Percentiles rank a stretch among this genome's conserved stretches.
Conservation (phyloP, 53 echinoderm and acorn worm genomes). For the Echinometra lucunter region DNA sequence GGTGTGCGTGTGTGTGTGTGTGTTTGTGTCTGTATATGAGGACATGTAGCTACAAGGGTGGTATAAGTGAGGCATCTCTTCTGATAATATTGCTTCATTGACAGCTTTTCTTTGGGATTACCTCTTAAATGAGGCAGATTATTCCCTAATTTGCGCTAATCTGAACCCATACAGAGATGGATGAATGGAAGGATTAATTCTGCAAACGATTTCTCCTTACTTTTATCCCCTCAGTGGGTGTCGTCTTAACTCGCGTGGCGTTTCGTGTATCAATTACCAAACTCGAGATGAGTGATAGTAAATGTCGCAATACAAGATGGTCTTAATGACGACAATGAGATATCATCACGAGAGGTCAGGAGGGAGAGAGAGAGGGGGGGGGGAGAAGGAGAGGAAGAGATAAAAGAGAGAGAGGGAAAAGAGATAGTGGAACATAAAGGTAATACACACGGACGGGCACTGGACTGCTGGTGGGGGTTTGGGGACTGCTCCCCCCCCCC, state of each 20-base stretch:
- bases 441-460: no score
- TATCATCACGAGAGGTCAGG: background rate
- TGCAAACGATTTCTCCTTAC: background rate
- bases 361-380: background rate
- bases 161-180: background rate
- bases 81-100: background rate
- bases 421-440: background rate
- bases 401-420: background rate
- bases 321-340: background rate
- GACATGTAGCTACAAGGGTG: background rate
- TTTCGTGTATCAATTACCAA: background rate
- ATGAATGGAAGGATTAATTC: background rate
- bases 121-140: background rate
- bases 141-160: constrained; percentile 11
- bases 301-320: background rate
- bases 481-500: no score
- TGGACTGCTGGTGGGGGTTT: background rate
- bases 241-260: constrained; percentile 4
- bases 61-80: background rate
- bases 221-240: background rate
- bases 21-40: no score
- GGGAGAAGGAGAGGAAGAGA: background rate
- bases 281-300: background rate
- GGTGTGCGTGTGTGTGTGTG: no score
- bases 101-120: background rate